Evolutionary conservation across 2,113 vertebrate genomes (phyloP).

Genomic region (Tursiops truncatus): DNA sequence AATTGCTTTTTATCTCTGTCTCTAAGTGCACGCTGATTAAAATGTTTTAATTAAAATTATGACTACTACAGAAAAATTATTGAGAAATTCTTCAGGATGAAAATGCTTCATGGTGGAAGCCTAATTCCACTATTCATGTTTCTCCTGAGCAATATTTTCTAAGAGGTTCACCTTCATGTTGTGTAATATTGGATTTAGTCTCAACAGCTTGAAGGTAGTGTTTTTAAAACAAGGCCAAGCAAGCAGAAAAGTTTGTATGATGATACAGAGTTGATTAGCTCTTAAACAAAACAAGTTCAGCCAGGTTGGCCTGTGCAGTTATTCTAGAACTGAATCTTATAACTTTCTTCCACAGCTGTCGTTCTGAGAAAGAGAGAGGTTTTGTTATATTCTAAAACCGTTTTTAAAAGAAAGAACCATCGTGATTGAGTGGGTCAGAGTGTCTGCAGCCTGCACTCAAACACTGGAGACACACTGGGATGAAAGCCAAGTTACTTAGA

Average conservation of each 20-base stretch:
- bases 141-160: slow-evolving; percentile 80
- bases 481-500: slow-evolving; percentile 43
- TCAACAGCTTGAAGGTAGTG: slow-evolving; percentile 83
- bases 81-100: slow-evolving; percentile 83
- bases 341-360: slow-evolving; percentile 70
- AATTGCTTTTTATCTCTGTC: slow-evolving; percentile 18
- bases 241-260: slow-evolving; percentile 83
- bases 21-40: slow-evolving; percentile 72
- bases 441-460: slow-evolving; percentile 9
- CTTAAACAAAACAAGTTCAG: slow-evolving; percentile 83
- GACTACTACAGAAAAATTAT: slow-evolving; percentile 76
- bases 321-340: slow-evolving; percentile 63
- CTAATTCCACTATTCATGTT: slow-evolving; percentile 81
- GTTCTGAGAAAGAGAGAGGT: slow-evolving; percentile 45
- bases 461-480: slow-evolving; percentile 11
- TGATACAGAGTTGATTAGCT: slow-evolving; percentile 83
- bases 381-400: slow-evolving; percentile 53
- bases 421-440: background rate
- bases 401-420: slow-evolving; percentile 64
- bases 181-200: slow-evolving; percentile 80
- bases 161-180: slow-evolving; percentile 74
- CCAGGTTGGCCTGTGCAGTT: slow-evolving; percentile 76
- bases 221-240: slow-evolving; percentile 85
- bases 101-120: slow-evolving; percentile 79
- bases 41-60: slow-evolving; percentile 84